Conservation (phyloP, 2,797 vertebrate genomes). For the Macropus fuliginosus region DNA sequence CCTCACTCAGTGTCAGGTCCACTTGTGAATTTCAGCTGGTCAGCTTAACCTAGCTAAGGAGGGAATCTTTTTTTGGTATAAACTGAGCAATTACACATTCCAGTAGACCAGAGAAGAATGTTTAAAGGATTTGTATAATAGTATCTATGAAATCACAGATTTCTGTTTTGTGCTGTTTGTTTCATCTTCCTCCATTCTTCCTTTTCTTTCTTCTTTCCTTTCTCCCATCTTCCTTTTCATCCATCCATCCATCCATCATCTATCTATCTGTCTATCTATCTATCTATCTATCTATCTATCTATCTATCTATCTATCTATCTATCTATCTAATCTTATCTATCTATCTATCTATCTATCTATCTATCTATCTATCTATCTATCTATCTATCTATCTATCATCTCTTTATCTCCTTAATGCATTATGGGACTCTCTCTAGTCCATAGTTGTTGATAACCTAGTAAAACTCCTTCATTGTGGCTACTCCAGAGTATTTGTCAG, state of each 20-base stretch:
- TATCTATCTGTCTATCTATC: background rate
- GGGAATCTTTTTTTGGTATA: background rate
- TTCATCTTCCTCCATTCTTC: too few relatives aligned
- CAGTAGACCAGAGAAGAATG: background rate
- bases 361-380: background rate
- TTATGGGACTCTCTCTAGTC: background rate
- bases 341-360: background rate
- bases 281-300: background rate
- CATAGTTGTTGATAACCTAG: background rate
- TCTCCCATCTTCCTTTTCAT: too few relatives aligned
- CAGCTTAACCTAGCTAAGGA: background rate
- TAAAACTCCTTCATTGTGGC: background rate
- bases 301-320: too few relatives aligned
- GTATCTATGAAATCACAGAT: background rate
- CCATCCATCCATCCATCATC: fast-evolving
- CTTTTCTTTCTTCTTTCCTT: too few relatives aligned
- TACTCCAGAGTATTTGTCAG: background rate
- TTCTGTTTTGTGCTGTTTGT: background rate
- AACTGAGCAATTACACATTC: background rate
- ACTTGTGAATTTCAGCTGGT: slow-evolving; percentile 33
- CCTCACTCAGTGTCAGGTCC: background rate
- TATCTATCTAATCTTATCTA: background rate
- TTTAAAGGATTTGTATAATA: background rate
- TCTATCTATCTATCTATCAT: background rate
- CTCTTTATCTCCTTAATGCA: background rate